Base-by-base conservation (phyloP, 2,888 invertebrate species). In the Agrotis ipsilon region DNA sequence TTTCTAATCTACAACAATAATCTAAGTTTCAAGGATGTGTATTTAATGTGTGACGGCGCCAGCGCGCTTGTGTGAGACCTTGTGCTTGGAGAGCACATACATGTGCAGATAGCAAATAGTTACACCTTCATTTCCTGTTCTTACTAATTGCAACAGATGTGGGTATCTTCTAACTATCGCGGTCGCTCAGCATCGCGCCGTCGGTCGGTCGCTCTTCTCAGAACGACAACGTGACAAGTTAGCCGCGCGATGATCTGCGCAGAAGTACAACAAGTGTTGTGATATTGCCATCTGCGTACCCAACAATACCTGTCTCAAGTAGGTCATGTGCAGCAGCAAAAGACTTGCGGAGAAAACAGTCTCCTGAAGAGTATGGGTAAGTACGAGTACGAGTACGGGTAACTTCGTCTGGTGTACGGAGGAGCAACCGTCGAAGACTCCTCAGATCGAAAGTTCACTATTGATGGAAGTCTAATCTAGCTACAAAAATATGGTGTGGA, bases 191-290 rank as follows among this genome's bases (percentile, higher is more conserved):
- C 58, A 5, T 19, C 52, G 24, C 14, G 39, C 39, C 39, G 39
- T 39, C 32, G n/a, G n/a, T n/a, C n/a, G n/a, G 27, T 32, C 39
- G 39, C 9, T 39, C 39, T 65, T 61, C 65, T 73, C 21, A 55
- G 60, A 72, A 65, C 73, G 65, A 57, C 61, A 72, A 75, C 57
- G 57, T 58, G 32, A 45, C 60, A 32, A 52, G 64, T 45, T 58
- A 43, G 1, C 18, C 54, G 32, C 32, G 5, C 18, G 5, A 16
- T 19, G 14, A 48, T n/a, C 21, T 3, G 2, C n/a, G 9, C 57
- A 70, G n/a, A 57, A 61, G 39, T 45, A 19, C 14, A 43, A 46
- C 45, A 39, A 39, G n/a, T n/a, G n/a, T n/a, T n/a, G n/a, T n/a
- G n/a, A 0, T 39, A 39, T 39, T 39, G 39, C 11, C 9, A 39